Conservation (phyloP, 2,888 invertebrate species). For the Gisinianus flammeolus region DNA sequence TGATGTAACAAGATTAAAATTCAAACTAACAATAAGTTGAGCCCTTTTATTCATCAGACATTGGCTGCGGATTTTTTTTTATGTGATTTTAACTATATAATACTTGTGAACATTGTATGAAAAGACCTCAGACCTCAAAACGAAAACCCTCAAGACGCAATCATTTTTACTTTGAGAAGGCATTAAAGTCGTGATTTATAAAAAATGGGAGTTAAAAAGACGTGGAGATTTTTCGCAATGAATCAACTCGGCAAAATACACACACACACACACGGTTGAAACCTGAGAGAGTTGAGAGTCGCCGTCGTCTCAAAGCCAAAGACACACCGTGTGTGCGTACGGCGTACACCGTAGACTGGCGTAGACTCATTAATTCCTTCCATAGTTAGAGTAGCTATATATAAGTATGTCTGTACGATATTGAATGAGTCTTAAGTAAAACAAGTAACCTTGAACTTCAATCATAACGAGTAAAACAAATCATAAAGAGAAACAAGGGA, state of each 20-base stretch:
- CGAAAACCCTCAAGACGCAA: neutral
- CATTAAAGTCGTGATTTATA: slow-evolving; percentile 33
- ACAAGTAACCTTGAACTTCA: slow-evolving; percentile 9
- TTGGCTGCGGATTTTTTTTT: neutral
- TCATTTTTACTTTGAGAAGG: slow-evolving; percentile 6
- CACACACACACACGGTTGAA: neutral
- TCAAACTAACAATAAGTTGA: too few relatives aligned
- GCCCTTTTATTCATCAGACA: too few relatives aligned
- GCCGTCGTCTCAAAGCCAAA: too few relatives aligned
- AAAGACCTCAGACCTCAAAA: neutral
- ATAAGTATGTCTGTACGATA: too few relatives aligned
- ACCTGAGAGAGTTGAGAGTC: slow-evolving; percentile 3
- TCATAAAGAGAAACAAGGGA: too few relatives aligned
- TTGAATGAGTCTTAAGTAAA: too few relatives aligned
- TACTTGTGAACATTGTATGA: too few relatives aligned
- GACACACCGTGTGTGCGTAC: too few relatives aligned
- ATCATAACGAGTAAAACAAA: neutral
- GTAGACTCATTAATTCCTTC: too few relatives aligned
- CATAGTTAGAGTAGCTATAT: too few relatives aligned
- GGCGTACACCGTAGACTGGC: too few relatives aligned
- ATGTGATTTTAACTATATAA: too few relatives aligned
- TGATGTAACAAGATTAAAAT: slow-evolving; percentile 7
- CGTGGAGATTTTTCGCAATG: slow-evolving; percentile 1
- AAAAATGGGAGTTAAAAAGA: neutral
- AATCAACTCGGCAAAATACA: neutral